A percentile compares a stretch with the other conserved stretches of the same genome.
These are phyloP conservation scores for Vulpes ferrilata DNA, from an alignment of 2,113 vertebrate species.

Conservation along the genomic window DNA sequence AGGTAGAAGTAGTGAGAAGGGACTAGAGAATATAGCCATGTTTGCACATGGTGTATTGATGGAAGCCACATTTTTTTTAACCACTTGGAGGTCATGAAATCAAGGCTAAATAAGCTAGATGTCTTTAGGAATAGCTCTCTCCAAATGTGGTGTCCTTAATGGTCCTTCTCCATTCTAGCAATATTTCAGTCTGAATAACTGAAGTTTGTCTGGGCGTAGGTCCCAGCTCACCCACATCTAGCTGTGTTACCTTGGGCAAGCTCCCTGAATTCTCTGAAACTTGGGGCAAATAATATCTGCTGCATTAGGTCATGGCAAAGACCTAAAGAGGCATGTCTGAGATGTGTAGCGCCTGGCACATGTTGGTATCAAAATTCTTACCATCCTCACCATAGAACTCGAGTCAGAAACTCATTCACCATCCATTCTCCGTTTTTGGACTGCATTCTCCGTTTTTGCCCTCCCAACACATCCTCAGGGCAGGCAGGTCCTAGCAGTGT, in stretches of 20 bases:
- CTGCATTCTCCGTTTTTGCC: background rate
- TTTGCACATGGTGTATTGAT: background rate
- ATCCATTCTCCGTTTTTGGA: background rate
- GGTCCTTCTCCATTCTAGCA: background rate
- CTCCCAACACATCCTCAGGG: background rate
- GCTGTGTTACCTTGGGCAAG: constrained; percentile 27
- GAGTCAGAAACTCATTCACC: background rate
- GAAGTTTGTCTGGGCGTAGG: background rate
- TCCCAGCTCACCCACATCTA: background rate
- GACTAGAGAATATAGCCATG: background rate
- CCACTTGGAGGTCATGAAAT: background rate
- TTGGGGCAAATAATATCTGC: background rate
- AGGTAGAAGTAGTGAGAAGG: background rate
- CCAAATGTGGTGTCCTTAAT: background rate
- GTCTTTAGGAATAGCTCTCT: constrained; percentile 26
- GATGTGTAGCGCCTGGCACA: background rate
- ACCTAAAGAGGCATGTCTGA: background rate
- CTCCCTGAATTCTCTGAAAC: background rate
- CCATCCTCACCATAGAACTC: background rate
- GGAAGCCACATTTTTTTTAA: constrained; percentile 4
- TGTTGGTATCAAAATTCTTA: background rate
- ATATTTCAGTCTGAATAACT: constrained; percentile 55
- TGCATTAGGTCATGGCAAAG: background rate
- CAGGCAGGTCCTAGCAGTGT: background rate
- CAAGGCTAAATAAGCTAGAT: background rate